Conservation (phyloP, 2,113 vertebrate species). For the Rhodinocichla rosea region DNA sequence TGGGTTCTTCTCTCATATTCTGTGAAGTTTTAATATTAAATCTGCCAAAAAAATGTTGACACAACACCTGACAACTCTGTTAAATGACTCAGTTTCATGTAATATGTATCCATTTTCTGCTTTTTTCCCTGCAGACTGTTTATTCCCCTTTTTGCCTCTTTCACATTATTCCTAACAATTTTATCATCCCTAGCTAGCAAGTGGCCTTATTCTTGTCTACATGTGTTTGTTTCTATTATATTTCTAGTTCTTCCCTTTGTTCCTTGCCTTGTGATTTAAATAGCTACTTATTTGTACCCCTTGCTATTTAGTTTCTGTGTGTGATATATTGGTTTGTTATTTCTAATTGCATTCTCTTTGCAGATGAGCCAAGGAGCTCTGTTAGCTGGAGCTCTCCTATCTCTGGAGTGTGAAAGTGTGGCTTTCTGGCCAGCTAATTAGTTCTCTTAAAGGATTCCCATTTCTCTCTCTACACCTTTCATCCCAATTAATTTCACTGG, state of each 20-base stretch:
- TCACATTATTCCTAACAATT: neutral
- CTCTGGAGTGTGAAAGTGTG: neutral
- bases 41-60: neutral
- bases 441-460: neutral
- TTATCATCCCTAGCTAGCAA: neutral
- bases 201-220: neutral
- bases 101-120: neutral
- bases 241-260: neutral
- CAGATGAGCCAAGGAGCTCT: neutral
- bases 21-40: neutral
- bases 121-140: neutral
- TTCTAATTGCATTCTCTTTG: neutral
- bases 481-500: slow-evolving; percentile 29
- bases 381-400: neutral
- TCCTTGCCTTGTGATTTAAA: neutral
- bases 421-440: slow-evolving; percentile 16
- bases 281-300: neutral
- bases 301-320: neutral
- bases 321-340: neutral
- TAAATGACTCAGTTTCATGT: neutral
- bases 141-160: neutral
- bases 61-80: neutral
- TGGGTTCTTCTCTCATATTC: neutral
- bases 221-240: neutral
- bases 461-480: neutral